Conservation (phyloP, 2,797 vertebrate species). For the Clarias pachynema region DNA sequence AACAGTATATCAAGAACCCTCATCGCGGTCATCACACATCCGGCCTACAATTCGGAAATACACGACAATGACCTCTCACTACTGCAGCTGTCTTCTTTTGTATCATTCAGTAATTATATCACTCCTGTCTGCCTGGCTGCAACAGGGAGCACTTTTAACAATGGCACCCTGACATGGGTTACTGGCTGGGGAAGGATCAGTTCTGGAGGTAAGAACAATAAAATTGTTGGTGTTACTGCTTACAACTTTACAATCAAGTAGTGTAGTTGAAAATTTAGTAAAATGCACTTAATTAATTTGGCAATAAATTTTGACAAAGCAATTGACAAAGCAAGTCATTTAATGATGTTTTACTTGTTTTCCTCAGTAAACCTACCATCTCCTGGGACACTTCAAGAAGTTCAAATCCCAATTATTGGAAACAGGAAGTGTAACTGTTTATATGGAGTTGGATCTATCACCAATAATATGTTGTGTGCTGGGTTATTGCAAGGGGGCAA, state of each 20-base stretch:
- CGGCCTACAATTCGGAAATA: accelerated
- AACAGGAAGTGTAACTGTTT: slow-evolving; percentile 55
- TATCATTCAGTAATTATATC: slow-evolving; percentile 31
- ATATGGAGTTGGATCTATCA: accelerated
- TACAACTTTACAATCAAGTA: background rate
- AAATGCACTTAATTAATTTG: background rate
- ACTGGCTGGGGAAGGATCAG: slow-evolving; percentile 43
- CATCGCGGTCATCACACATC: background rate
- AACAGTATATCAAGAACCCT: background rate
- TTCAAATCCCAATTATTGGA: slow-evolving; percentile 61
- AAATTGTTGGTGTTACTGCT: background rate
- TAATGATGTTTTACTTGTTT: too few species aligned
- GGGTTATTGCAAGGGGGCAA: slow-evolving; percentile 48
- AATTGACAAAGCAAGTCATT: too few species aligned
- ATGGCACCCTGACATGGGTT: slow-evolving; percentile 28
- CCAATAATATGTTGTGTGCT: slow-evolving; percentile 65
- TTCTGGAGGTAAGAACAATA: background rate
- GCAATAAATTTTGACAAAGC: too few species aligned
- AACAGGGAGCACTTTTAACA: slow-evolving; percentile 28
- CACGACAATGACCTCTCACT: slow-evolving; percentile 33
- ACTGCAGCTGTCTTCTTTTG: slow-evolving; percentile 24
- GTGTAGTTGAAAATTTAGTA: background rate
- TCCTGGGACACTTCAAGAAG: slow-evolving; percentile 59
- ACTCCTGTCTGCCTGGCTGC: slow-evolving; percentile 50
- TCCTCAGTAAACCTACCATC: background rate